A percentile compares a stretch with the other conserved stretches of the same genome.
Conservation (phyloP, 2,797 vertebrate genomes). For the Paguma larvata region DNA sequence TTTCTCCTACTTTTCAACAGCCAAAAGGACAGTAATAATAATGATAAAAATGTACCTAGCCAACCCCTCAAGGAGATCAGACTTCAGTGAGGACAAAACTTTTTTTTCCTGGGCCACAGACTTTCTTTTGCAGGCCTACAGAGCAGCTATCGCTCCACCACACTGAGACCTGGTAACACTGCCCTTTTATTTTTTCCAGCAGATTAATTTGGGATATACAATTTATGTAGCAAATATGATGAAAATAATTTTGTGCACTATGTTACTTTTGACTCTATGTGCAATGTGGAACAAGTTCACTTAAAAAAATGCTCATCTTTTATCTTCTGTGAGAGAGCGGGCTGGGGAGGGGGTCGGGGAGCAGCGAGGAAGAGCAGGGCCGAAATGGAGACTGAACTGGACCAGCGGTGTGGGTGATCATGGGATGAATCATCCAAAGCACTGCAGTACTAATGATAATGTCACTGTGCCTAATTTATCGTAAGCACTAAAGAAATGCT, state of each 20-base stretch:
- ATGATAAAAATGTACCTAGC: background rate
- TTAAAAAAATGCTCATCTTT: background rate
- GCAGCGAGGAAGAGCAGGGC: too few relatives aligned
- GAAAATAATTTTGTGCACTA: background rate
- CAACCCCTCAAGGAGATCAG: background rate
- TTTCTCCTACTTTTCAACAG: background rate
- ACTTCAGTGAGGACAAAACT: background rate
- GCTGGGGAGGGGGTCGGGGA: too few relatives aligned
- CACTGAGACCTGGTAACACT: background rate
- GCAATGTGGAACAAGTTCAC: background rate
- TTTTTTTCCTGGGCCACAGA: background rate
- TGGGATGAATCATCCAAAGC: background rate
- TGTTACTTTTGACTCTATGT: background rate
- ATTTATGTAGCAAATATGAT: conserved; percentile 2
- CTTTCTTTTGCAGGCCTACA: background rate
- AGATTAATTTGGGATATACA: background rate
- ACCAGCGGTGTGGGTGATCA: background rate
- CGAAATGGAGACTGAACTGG: background rate
- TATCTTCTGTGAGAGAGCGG: background rate
- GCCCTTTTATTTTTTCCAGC: background rate
- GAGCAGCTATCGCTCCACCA: background rate
- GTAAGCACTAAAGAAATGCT: conserved; percentile 8
- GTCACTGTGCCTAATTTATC: background rate
- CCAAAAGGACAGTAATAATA: background rate
- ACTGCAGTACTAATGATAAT: background rate